Evolutionary conservation across 2,113 vertebrate species (phyloP), one percentile per base, ranked within the genome.

Genomic region (Blennius ocellaris): DNA sequence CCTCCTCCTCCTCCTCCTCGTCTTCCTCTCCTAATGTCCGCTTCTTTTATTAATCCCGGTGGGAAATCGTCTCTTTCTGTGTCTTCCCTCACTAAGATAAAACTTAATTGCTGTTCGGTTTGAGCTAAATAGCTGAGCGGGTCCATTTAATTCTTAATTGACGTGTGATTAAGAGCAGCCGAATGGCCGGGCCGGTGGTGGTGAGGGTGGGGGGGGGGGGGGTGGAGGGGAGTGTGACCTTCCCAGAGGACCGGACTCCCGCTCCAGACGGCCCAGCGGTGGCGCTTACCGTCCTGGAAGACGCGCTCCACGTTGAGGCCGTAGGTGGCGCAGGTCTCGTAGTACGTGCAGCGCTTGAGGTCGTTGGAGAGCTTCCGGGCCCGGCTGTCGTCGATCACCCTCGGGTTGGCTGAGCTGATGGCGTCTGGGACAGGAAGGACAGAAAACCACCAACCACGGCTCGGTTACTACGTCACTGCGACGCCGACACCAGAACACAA

Each of bases 271-370:
- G n/a, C n/a, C n/a, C n/a, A n/a, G n/a, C n/a, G n/a, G n/a, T n/a
- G n/a, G 8, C 4, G 45, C 90, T 91, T 78, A 99, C 98, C 97
- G 0, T 99, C 98, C 89, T 99, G 98, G 87, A 99, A 99, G 89
- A 99, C 98, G 0, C 98, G 92, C 75, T 99, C 98, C 93, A 99
- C 97, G 11, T 99, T 99, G 57, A 99, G 96, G 8, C 98, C 98
- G 0, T 99, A 99, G 0, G 97, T 99, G 44, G 98, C 97, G 0
- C 98, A 99, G 5, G 98, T 99, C 78, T 99, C 98, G 0, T 99
- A 99, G 92, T 99, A 99, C 0, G 97, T 98, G 92, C 97, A 99
- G 68, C 97, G 93, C 84, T 99, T 99, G 66, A 99, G 95, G 89
- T 99, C 97, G 0, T 95, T 98, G 38, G 96, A 99, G 6, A 99